These are phyloP conservation scores for Drosophila aff. DNA, from an alignment of 1,140 invertebrate species.

Conservation along the genomic window DNA sequence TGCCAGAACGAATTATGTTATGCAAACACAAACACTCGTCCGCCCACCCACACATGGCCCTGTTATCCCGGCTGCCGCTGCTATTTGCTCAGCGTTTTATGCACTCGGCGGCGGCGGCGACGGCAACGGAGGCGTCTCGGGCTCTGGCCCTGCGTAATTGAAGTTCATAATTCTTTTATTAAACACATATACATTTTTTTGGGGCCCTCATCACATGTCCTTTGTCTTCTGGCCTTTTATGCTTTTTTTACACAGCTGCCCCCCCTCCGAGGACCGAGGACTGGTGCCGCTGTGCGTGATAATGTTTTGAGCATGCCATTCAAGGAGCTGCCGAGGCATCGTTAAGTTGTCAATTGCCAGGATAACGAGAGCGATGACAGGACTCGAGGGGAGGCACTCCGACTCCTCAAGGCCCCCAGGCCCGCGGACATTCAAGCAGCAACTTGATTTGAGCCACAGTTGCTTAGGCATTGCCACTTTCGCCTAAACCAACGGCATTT, in stretches of 20 bases:
- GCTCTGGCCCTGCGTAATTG: conserved; percentile 38
- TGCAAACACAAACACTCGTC: conserved; percentile 49
- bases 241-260: conserved; percentile 16
- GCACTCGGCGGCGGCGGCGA: conserved; percentile 24
- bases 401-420: not conserved
- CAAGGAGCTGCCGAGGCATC: conserved; percentile 37
- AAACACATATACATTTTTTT: conserved; percentile 42
- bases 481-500: not conserved
- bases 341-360: conserved; percentile 61
- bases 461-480: not conserved
- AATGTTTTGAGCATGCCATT: conserved; percentile 59
- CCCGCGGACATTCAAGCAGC: not conserved
- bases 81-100: conserved; percentile 63
- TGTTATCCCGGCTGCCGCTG: conserved; percentile 36
- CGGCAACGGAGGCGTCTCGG: conserved; percentile 14
- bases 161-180: conserved; percentile 67
- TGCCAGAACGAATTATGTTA: conserved; percentile 61
- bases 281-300: conserved; percentile 50
- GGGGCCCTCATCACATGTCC: conserved; percentile 27
- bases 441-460: conserved; percentile 17
- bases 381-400: not conserved
- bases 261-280: not conserved
- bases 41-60: conserved; percentile 4
- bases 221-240: conserved; percentile 58
- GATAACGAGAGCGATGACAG: conserved; percentile 28